Percentiles rank a stretch among this genome's conserved stretches.
Conservation (phyloP, 1,140 invertebrate species). For the honey bee (Apis mellifera) region Amel_HAv3.1 CM009931.2:1819501-1820000, state of each 20-base stretch:
- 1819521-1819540: slow-evolving; percentile 84
- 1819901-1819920: not conserved
- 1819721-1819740: too few species aligned
- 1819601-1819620: not conserved
- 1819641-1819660: not conserved
- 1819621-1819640: not conserved
- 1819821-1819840: too few species aligned
- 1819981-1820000: not conserved
- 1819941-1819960: not conserved
- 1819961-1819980: not conserved
- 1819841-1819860: not conserved
- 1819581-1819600: not conserved
- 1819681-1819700: not conserved
- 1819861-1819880: not conserved
- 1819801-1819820: not conserved
- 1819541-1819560: slow-evolving; percentile 89
- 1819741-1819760: not conserved
- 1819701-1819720: not conserved
- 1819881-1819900: not conserved
- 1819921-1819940: not conserved
- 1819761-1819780: not conserved
- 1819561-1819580: slow-evolving; percentile 82
- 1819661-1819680: too few species aligned
- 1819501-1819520: slow-evolving; percentile 97
- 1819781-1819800: not conserved